Conservation (phyloP, 1,140 invertebrate species). For the Linepithema humile region DNA sequence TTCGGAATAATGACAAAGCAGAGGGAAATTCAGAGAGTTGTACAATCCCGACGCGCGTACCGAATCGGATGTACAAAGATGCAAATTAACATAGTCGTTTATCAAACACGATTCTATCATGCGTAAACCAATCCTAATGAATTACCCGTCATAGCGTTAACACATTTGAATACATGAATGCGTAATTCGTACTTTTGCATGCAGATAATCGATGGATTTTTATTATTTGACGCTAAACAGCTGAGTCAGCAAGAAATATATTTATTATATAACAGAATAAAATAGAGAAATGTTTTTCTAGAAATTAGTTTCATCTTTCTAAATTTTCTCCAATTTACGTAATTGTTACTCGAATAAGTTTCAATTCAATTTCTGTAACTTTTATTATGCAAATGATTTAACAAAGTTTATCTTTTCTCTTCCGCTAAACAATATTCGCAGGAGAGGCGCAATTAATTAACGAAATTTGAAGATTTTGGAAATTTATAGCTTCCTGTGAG, state of each 20-base stretch:
- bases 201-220: not conserved
- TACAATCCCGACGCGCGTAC: not conserved
- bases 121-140: not conserved
- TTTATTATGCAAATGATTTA: constrained; percentile 26
- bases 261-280: constrained; percentile 1
- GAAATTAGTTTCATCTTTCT: constrained; percentile 17
- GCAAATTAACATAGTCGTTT: constrained; percentile 18
- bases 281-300: not conserved
- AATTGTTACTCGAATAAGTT: not conserved
- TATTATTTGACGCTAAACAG: not conserved
- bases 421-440: not conserved
- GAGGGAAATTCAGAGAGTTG: constrained; percentile 19
- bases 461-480: not conserved
- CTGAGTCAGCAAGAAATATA: not conserved
- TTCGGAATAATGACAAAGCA: constrained; percentile 32
- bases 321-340: constrained; percentile 12
- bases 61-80: not conserved
- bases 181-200: too few species aligned
- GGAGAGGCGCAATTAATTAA: not conserved
- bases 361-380: constrained; percentile 2
- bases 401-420: constrained; percentile 23
- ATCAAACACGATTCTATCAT: not conserved
- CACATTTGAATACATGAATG: not conserved
- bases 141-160: not conserved
- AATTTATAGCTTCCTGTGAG: not conserved